Evolutionary conservation across 37 sponge, comb jelly and placozoan genomes (phyloP), one percentile per base, ranked within the genome.

Genomic region (Crambe crambe): DNA sequence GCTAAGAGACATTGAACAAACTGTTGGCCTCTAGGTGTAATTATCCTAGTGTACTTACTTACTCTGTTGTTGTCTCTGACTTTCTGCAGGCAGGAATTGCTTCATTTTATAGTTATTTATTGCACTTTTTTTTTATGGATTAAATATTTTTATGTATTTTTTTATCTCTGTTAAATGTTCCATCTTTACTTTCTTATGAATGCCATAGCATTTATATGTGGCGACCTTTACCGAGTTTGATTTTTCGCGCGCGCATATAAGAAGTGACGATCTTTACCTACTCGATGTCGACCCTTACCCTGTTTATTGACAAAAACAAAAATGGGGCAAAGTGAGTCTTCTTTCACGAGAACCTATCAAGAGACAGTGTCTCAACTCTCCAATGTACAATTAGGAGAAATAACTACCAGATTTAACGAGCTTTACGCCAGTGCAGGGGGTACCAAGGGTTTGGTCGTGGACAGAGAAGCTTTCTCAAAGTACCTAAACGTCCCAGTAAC

Each of bases 401-500:
- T 82, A 26, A 27, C 74, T 1, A 2, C 65, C 18, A 43, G 35
- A 39, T 82, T 82, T 47, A 77, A 82, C 66, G 88, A 88, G 58
- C 68, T 88, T 54, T 88, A 82, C 73, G 47, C 59, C 51, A 70
- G 81, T 42, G 77, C 83, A 59, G 91, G 89, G 18, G 89, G 89
- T 23, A 26, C 70, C 54, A 85, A 83, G 32, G 92, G 94, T 9
- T 77, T 75, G 17, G 67, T 90, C 29, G 79, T 90, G 42, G 90
- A 96, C 70, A 76, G 91, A 26, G 87, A 83, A 31, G 84, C 66
- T n/a, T 96, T 96, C 70, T 68, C 89, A 0, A 27, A 56, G 6
- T 87, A 90, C 51, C 93, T 93, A 65, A 68, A 90, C 42, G 42
- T 96, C 15, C 91, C 91, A 2, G 70, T 77, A 4, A 27, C 81